phyloP scores from a whole-genome alignment of 2,113 vertebrate species.

The Megaceryle torquata region DNA sequence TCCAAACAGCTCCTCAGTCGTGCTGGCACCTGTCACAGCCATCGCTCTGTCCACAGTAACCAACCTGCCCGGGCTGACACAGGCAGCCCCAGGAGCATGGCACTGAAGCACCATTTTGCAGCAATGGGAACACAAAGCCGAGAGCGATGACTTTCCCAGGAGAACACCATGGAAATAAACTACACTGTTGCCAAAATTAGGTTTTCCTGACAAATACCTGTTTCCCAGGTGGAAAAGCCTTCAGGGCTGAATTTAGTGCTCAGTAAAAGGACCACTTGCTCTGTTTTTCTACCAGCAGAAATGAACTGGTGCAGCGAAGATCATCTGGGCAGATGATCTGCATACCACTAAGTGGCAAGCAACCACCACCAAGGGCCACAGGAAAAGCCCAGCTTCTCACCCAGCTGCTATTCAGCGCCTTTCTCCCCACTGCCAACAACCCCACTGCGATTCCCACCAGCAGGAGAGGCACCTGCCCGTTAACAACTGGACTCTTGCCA shows the following conservation, averaged over 20 bases:
- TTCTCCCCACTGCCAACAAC: not conserved
- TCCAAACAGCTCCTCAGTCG: not conserved
- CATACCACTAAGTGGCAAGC: fast-evolving
- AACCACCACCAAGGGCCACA: fast-evolving
- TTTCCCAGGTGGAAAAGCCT: not conserved
- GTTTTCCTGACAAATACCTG: not conserved
- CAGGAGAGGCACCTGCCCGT: not conserved
- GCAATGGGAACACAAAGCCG: not conserved
- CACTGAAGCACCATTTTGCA: not conserved
- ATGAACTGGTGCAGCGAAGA: not conserved
- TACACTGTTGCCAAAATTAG: fast-evolving
- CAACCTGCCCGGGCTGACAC: not conserved
- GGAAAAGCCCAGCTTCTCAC: not conserved
- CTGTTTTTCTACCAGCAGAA: not conserved
- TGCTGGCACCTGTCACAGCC: not conserved
- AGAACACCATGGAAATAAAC: not conserved
- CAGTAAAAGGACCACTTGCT: not conserved
- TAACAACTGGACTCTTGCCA: not conserved
- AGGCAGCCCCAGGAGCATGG: not conserved
- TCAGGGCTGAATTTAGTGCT: not conserved
- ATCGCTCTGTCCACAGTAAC: fast-evolving
- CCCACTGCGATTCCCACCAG: not conserved
- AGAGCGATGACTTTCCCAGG: not conserved
- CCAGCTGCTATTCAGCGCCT: not conserved
- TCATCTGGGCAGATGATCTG: not conserved